Conservation (phyloP, 2,797 vertebrate species). For the Pelochelys cantorii region DNA sequence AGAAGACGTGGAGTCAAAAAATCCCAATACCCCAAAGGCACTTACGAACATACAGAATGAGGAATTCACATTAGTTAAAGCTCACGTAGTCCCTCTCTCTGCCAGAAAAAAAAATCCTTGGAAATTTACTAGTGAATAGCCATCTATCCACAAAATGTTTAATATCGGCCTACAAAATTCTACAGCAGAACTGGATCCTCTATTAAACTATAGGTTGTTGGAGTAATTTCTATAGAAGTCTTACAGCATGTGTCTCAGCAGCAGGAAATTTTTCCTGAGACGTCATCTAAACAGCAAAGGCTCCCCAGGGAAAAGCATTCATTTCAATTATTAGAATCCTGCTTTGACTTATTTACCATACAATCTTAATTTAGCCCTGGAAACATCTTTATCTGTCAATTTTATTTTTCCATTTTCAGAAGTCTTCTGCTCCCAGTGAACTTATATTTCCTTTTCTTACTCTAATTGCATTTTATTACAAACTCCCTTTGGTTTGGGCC, state of each 20-base stretch:
- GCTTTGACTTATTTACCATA: not conserved
- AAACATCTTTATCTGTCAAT: not conserved
- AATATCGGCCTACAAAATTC: not conserved
- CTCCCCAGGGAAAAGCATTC: not conserved
- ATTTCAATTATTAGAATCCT: not conserved
- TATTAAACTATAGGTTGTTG: not conserved
- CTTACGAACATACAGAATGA: not conserved
- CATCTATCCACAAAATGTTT: not conserved
- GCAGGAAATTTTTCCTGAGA: not conserved
- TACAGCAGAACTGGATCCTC: not conserved
- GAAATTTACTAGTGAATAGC: not conserved
- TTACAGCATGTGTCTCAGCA: not conserved
- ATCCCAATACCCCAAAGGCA: not conserved
- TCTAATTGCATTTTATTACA: not conserved
- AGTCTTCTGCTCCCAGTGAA: not conserved
- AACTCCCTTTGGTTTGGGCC: not conserved
- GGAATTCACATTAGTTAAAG: not conserved
- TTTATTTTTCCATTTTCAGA: not conserved
- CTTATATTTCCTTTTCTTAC: fast-evolving
- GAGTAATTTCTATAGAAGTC: not conserved
- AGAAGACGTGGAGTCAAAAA: not conserved
- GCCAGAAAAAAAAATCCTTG: not conserved
- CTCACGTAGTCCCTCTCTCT: not conserved
- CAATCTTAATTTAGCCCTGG: not conserved
- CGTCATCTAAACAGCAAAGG: not conserved